A percentile compares a stretch with the other conserved stretches of the same genome.
Evolutionary conservation across 2,113 vertebrate species (phyloP).

Genomic region (Ptilonorhynchus violaceus): DNA sequence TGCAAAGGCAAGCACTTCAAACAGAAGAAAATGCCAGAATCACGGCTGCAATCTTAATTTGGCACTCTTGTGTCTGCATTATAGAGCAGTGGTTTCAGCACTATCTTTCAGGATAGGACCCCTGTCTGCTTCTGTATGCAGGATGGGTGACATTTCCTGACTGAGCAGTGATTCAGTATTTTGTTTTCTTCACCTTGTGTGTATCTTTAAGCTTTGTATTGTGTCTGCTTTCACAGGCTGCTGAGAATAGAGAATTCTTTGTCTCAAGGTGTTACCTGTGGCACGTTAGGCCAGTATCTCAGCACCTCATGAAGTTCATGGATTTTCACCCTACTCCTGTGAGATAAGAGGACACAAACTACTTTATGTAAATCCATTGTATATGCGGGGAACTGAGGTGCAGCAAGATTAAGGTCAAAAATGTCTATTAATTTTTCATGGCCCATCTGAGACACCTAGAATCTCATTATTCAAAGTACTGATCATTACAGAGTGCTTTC

Average conservation of each 20-base stretch:
- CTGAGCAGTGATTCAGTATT: not conserved
- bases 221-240: not conserved
- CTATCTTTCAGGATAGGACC: not conserved
- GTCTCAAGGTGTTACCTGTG: not conserved
- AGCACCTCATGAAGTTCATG: not conserved
- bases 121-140: not conserved
- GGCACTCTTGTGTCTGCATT: not conserved
- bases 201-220: not conserved
- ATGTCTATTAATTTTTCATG: constrained; percentile 29
- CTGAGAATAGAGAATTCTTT: not conserved
- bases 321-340: not conserved
- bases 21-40: constrained; percentile 15
- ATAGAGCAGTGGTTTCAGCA: not conserved
- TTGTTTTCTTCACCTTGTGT: not conserved
- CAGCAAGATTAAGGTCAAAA: constrained; percentile 41
- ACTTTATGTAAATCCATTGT: constrained; percentile 7
- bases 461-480: constrained; percentile 13
- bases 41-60: constrained; percentile 21
- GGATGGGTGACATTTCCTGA: not conserved
- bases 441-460: constrained; percentile 1
- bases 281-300: not conserved
- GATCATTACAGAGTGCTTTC: constrained; percentile 21
- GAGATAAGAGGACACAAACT: not conserved
- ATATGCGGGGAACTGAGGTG: not conserved
- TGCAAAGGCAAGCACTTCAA: constrained; percentile 42